phyloP scores from a whole-genome alignment of 2,888 invertebrate species.

The Thumatha senex region DNA sequence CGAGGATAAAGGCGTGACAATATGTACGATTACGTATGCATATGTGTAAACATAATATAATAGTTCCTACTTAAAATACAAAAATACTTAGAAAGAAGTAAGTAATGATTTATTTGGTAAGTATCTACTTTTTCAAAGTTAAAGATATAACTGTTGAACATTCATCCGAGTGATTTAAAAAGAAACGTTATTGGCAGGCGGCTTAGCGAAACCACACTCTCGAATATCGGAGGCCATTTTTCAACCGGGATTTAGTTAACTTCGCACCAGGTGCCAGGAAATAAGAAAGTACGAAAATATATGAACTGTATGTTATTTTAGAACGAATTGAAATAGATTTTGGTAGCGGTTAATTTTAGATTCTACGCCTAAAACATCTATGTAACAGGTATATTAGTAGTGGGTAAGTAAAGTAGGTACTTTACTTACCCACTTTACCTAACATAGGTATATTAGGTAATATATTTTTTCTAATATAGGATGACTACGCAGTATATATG shows the following conservation, averaged over 20 bases:
- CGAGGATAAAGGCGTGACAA: no score
- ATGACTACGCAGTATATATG: no score
- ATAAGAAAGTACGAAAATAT: slow-evolving; percentile 30
- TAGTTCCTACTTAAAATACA: no score
- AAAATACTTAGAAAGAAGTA: no score
- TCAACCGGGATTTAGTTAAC: slow-evolving; percentile 44
- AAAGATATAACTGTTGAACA: slow-evolving; percentile 26
- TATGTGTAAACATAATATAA: no score
- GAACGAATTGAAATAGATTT: slow-evolving; percentile 32
- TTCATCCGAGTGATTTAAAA: slow-evolving; percentile 34
- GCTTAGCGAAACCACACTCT: slow-evolving; percentile 29
- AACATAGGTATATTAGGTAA: no score
- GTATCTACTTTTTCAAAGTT: not conserved
- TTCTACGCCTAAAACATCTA: not conserved
- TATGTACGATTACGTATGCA: no score
- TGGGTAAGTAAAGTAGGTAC: no score
- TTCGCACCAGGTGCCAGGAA: slow-evolving; percentile 35
- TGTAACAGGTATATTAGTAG: no score
- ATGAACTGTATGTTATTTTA: slow-evolving; percentile 35
- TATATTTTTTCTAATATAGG: no score
- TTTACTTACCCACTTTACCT: no score
- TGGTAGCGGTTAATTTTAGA: not conserved
- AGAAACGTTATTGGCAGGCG: slow-evolving; percentile 34
- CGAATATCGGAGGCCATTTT: slow-evolving; percentile 39
- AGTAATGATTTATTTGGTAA: no score